Conservation (phyloP, 2,797 vertebrate species). For the Ptychadena robeensis region DNA sequence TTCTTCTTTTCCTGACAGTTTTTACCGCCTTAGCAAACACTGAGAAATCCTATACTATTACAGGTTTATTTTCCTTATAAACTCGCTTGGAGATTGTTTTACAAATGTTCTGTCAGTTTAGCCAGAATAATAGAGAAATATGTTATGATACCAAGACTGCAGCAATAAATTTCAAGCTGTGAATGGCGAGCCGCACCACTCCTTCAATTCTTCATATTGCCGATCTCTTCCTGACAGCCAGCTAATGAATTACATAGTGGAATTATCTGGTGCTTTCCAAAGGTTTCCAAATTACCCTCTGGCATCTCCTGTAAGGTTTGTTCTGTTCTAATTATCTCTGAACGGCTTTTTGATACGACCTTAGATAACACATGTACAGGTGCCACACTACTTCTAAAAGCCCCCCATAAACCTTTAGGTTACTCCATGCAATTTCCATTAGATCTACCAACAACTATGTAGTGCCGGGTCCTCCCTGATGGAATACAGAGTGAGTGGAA, state of each 20-base stretch:
- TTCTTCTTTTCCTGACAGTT: not conserved
- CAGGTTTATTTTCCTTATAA: conserved; percentile 28
- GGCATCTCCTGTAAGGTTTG: not conserved
- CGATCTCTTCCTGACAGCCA: not conserved
- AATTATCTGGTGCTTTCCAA: conserved; percentile 31
- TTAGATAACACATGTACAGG: not conserved
- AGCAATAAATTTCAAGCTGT: conserved; percentile 26
- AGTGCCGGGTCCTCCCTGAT: too few relatives aligned
- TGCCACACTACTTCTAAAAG: too few relatives aligned
- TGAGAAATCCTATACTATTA: conserved; percentile 20
- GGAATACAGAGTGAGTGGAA: too few relatives aligned
- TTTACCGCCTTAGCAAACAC: conserved; percentile 12
- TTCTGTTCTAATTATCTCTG: not conserved
- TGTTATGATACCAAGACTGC: not conserved
- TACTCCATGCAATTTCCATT: too few relatives aligned
- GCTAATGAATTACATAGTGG: not conserved
- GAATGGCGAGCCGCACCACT: not conserved
- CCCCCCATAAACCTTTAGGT: too few relatives aligned
- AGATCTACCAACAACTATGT: too few relatives aligned
- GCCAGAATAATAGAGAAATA: conserved; percentile 53
- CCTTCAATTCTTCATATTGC: not conserved
- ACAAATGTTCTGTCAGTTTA: not conserved
- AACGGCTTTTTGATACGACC: not conserved
- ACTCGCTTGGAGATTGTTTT: conserved; percentile 41
- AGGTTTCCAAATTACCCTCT: conserved; percentile 14